Evolutionary conservation across 2,113 vertebrate species (phyloP).

Genomic region (Gavia stellata): DNA sequence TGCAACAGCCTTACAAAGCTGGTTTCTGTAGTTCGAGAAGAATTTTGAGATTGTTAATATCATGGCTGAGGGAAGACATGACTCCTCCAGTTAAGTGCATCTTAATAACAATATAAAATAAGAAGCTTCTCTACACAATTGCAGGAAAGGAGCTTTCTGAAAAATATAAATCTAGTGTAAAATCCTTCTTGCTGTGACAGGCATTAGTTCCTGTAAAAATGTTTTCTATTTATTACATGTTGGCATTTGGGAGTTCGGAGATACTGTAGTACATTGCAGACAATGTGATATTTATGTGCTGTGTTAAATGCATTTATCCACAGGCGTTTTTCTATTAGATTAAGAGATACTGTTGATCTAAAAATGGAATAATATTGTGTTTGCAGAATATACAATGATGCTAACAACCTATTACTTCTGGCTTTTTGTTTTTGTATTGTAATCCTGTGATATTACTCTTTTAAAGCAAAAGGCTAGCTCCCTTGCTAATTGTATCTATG

Average conservation of each 20-base stretch:
- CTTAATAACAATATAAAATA: neutral
- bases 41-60: neutral
- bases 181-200: slow-evolving; percentile 20
- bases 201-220: neutral
- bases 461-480: neutral
- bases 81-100: neutral
- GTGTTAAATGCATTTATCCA: slow-evolving; percentile 17
- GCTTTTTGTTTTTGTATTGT: neutral
- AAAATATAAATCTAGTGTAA: neutral
- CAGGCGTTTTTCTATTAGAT: neutral
- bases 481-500: neutral
- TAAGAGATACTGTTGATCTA: neutral
- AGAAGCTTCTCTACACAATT: neutral
- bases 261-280: neutral
- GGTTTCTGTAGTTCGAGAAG: neutral
- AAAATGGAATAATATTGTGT: neutral
- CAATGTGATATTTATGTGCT: neutral
- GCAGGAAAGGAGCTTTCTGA: neutral
- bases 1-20: neutral
- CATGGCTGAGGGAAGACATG: neutral
- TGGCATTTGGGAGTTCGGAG: slow-evolving; percentile 24
- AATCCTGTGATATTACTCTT: neutral
- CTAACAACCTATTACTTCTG: neutral
- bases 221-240: neutral
- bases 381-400: neutral